These are phyloP conservation scores for Drosophila teissieri DNA, from an alignment of 1,140 invertebrate species.

Conservation along the genomic window DNA sequence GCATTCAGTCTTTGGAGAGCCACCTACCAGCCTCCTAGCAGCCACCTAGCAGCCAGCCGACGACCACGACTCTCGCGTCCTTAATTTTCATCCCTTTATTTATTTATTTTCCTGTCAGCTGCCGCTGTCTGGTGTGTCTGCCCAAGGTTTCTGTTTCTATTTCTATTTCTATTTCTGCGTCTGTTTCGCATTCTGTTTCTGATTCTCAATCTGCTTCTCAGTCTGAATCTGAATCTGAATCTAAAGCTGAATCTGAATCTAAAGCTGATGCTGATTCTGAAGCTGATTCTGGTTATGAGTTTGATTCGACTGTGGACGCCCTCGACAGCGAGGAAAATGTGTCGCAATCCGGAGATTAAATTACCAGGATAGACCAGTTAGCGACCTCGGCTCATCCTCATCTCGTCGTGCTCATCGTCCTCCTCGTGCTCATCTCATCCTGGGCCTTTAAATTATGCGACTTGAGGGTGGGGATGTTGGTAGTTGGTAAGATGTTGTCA, in stretches of 20 bases:
- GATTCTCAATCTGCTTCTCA: no score
- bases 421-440: no score
- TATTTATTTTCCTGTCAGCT: slow-evolving; percentile 28
- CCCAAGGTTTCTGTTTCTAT: slow-evolving; percentile 1
- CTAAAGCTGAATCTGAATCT: no score
- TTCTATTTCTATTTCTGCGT: no score
- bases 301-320: slow-evolving; percentile 1
- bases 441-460: no score
- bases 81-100: slow-evolving; percentile 29
- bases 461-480: no score
- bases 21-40: no score
- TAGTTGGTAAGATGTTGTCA: no score
- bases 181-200: background rate
- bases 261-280: no score
- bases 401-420: no score
- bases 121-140: slow-evolving; percentile 29
- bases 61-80: slow-evolving; percentile 21
- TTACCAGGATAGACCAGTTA: no score
- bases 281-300: background rate
- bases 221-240: background rate
- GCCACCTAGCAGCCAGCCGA: background rate
- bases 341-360: background rate
- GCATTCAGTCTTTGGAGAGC: slow-evolving; percentile 21
- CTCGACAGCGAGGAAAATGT: slow-evolving; percentile 1
- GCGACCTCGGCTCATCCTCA: no score